A percentile compares a stretch with the other conserved stretches of the same genome.
Conservation (phyloP, 2,797 vertebrate genomes). For the Liparis tanakae region DNA sequence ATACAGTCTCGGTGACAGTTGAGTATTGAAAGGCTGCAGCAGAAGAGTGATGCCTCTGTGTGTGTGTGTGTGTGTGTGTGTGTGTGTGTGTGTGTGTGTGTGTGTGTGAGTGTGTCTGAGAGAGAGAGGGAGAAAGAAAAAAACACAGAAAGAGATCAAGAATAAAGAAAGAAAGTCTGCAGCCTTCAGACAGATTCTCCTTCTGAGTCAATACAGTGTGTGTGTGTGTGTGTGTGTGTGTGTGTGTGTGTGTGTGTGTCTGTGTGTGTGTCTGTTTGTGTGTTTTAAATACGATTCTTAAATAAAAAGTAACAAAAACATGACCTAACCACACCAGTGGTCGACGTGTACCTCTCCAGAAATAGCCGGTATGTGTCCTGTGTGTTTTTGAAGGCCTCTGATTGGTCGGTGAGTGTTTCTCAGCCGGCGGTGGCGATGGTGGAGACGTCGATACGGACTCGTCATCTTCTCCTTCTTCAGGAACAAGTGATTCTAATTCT, state of each 20-base stretch:
- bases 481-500: not conserved
- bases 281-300: too few relatives aligned
- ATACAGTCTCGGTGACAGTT: constrained; percentile 80
- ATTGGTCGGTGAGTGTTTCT: not conserved
- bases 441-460: not conserved
- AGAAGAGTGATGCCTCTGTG: constrained; percentile 74
- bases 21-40: constrained; percentile 78
- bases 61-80: constrained; percentile 8
- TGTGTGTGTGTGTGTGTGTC: constrained; percentile 20
- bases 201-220: constrained; percentile 24
- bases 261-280: constrained; percentile 3
- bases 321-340: not conserved
- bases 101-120: not conserved
- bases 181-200: constrained; percentile 62
- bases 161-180: constrained; percentile 56
- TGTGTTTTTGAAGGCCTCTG: not conserved
- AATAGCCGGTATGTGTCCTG: too few relatives aligned
- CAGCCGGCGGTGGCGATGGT: not conserved
- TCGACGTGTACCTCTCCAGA: not conserved
- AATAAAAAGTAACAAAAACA: not conserved
- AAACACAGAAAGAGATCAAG: constrained; percentile 41
- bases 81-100: constrained; percentile 17
- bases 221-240: constrained; percentile 11
- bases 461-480: not conserved
- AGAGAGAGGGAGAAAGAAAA: constrained; percentile 37